Base-by-base conservation (phyloP, 2,888 invertebrate genomes). In the Athalia circularis region DNA sequence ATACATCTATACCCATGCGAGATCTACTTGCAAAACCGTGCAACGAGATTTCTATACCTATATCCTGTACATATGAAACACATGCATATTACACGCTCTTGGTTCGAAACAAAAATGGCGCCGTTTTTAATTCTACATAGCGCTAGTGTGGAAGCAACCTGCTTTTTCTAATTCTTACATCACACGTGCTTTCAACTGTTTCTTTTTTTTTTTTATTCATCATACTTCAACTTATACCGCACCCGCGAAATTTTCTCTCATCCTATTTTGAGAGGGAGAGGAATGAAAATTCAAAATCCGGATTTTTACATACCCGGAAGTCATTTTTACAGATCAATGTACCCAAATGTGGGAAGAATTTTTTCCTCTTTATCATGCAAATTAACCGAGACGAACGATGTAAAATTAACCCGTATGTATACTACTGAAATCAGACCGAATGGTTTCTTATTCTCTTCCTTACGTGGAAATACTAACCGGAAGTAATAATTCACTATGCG, bases 401-500 rank as follows among this genome's bases (percentile, higher is more conserved):
- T 29, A 2, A 29, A 29, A 29, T 29, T 29, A 29, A 29, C 29
- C 29, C 29, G 29, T 29, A 29, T 0, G 29, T 29, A 29, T 29
- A 29, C 1, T 29, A 2, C 29, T 29, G 29, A 29, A 29, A 29
- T 29, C 29, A 29, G 2, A 29, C 29, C 29, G 29, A 29, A 29
- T 29, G 29, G 29, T 29, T 29, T 29, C 29, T 29, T 2, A 1
- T 29, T 29, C 29, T 29, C 29, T 29, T 29, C 29, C 29, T 29
- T 29, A 29, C 29, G 29, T 29, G 50, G 59, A 59, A 57, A n/a
- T 54, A 11, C 54, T 4, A n/a, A 54, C 9, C 72, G 72, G 72
- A 72, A 52, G 72, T 57, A 43, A 72, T 72, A 72, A 59, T 13
- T 72, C 72, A 72, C 8, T n/a, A 8, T 5, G 45, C 15, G 45